These are phyloP conservation scores for Orthosia gothica DNA, from an alignment of 2,888 invertebrate species.

Conservation along the genomic window DNA sequence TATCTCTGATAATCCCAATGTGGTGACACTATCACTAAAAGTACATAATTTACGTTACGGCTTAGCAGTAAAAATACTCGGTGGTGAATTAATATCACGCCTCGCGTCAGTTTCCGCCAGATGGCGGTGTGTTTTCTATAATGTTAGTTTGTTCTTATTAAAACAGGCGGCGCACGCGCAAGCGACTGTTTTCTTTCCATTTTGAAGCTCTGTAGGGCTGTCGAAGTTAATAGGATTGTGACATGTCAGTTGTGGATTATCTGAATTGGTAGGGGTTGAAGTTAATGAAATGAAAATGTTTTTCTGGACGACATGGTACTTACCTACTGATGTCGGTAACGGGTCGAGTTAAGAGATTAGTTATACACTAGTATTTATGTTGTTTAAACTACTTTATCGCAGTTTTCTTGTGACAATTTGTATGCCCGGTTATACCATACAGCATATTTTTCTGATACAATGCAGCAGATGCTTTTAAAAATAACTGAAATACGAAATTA, in stretches of 20 bases:
- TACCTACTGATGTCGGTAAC: too few species aligned
- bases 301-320: not conserved
- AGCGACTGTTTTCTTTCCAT: constrained; percentile 85
- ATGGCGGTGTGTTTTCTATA: constrained; percentile 76
- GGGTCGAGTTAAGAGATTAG: too few species aligned
- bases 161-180: constrained; percentile 73
- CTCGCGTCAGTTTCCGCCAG: constrained; percentile 78
- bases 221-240: constrained; percentile 22
- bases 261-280: constrained; percentile 11
- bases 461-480: not conserved
- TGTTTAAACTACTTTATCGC: too few species aligned
- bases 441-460: not conserved
- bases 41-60: constrained; percentile 42
- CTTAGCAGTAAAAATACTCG: constrained; percentile 50
- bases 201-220: constrained; percentile 74
- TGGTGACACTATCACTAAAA: constrained; percentile 46
- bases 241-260: not conserved
- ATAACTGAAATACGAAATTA: too few species aligned
- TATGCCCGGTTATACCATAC: too few species aligned
- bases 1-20: not conserved
- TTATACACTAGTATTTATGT: too few species aligned
- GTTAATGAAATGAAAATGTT: not conserved
- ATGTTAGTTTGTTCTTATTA: constrained; percentile 79
- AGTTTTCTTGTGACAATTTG: not conserved
- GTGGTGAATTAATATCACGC: constrained; percentile 59